Conservation (phyloP, 2,113 vertebrate species). For the Regulus satrapa region DNA sequence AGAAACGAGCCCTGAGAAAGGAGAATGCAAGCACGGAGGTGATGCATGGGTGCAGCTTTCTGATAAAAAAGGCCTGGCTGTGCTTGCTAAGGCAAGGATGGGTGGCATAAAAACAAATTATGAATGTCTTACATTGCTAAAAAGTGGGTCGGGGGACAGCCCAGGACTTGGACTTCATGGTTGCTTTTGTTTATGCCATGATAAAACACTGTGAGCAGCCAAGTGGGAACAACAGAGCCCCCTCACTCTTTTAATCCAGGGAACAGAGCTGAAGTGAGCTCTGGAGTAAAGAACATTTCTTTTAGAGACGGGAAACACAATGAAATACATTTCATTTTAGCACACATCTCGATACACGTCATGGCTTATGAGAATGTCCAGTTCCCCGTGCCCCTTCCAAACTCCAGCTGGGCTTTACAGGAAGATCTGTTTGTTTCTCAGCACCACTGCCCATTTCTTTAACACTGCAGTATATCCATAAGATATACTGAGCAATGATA, state of each 20-base stretch:
- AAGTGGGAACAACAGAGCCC: neutral
- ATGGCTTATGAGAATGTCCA: neutral
- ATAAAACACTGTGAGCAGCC: neutral
- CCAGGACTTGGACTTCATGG: neutral
- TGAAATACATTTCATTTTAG: neutral
- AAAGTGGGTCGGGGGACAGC: neutral
- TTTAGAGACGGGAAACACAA: neutral
- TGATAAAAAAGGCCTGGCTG: neutral
- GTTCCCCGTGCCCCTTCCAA: neutral
- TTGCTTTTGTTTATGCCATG: neutral
- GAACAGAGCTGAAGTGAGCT: neutral
- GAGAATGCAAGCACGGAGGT: neutral
- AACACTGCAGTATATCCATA: neutral
- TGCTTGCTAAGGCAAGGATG: neutral
- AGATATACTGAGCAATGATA: neutral
- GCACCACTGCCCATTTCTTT: neutral
- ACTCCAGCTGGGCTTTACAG: neutral
- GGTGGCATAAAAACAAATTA: neutral
- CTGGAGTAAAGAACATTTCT: neutral
- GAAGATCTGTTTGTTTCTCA: neutral
- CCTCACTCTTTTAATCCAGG: neutral
- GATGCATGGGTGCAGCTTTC: neutral
- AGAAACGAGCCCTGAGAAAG: neutral
- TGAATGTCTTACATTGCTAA: neutral
- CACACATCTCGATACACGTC: neutral